Evolutionary conservation across 2,113 vertebrate genomes (phyloP).

Genomic region (Noctilio leporinus): DNA sequence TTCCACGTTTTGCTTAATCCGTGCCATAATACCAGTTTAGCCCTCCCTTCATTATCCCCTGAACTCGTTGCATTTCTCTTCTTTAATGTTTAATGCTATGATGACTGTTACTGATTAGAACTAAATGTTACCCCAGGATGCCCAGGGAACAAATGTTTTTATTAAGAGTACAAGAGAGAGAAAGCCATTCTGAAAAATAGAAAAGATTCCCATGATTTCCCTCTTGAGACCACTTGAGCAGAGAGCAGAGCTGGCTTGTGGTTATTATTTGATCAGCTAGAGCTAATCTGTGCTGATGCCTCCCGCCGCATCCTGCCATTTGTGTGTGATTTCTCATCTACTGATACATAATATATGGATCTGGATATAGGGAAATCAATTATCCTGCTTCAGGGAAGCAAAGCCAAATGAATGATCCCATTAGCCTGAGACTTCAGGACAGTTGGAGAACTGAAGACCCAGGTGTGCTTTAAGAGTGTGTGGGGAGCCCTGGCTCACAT

Average conservation of each 20-base stretch:
- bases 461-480: background rate
- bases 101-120: conserved; percentile 56
- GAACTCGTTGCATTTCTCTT: conserved; percentile 22
- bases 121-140: conserved; percentile 57
- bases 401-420: conserved; percentile 43
- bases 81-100: conserved; percentile 69
- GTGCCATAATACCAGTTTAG: conserved; percentile 7
- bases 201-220: conserved; percentile 51
- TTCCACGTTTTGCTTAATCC: conserved; percentile 2
- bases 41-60: background rate
- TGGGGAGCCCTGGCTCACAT: no score
- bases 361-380: conserved; percentile 57
- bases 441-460: background rate
- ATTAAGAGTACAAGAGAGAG: conserved; percentile 59
- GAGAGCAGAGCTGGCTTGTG: conserved; percentile 45
- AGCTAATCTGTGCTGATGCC: conserved; percentile 66
- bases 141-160: conserved; percentile 60
- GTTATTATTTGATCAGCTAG: conserved; percentile 66
- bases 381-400: conserved; percentile 43
- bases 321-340: conserved; percentile 47
- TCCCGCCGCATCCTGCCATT: conserved; percentile 52
- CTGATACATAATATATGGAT: conserved; percentile 66
- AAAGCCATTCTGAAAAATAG: conserved; percentile 63
- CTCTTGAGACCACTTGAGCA: conserved; percentile 52
- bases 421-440: conserved; percentile 24